Evolutionary conservation across 2,888 invertebrate genomes (phyloP), one percentile per base, ranked within the genome.

Genomic region (Rhagonycha lutea): DNA sequence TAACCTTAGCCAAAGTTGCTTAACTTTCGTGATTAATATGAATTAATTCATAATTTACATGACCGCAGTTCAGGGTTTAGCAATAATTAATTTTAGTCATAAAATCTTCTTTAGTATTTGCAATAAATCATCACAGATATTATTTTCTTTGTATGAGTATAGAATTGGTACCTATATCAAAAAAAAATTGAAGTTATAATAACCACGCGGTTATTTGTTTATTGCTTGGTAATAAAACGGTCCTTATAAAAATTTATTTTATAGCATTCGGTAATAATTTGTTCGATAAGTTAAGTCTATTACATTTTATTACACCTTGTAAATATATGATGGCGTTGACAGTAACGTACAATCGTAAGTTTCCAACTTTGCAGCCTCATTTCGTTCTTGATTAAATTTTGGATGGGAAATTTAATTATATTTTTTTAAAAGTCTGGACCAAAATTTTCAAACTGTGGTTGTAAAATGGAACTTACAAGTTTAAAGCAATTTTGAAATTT

Each of bases 281-380:
- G 26, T 24, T 23, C 12, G 26, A 24, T 10, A 14, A 65, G n/a
- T 65, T 65, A 24, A 65, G 63, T 65, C 63, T 65, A 65, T 26
- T 65, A 24, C 63, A 65, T 65, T 65, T 65, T 65, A 65, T 65
- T 65, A 65, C 24, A 65, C 63, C 63, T 65, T 26, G 23, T 65
- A 26, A 18, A 24, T 65, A 65, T n/a, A 65, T 65, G 63, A 65
- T 65, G 24, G 63, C 63, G 63, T 24, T 65, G 63, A 65, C 63
- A 65, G 63, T 65, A 65, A 65, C 12, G 63, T 26, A 8, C n/a
- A 23, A 26, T 65, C 18, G n/a, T 24, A 65, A 65, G 26, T 65
- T 65, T 24, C 24, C 10, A 23, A 24, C 63, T 65, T 65, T 65
- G 26, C 63, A 65, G 26, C 26, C 63, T 65, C 63, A n/a, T 47